phyloP scores from a whole-genome alignment of 2,797 vertebrate genomes.

The Pogonophryne albipinna region DNA sequence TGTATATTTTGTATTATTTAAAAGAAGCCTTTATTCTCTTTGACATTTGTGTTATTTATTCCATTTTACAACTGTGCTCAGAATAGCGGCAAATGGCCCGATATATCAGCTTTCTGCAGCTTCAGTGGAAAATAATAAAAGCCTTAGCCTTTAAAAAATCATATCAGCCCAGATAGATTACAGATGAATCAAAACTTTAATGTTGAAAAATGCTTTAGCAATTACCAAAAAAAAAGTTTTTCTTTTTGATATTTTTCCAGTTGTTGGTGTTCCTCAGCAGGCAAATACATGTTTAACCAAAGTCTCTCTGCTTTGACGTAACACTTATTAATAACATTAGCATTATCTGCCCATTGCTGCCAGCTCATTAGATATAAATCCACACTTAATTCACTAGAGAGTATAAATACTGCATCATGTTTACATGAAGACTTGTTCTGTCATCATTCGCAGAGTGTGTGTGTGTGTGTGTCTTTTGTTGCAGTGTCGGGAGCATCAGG shows the following conservation, averaged over 20 bases:
- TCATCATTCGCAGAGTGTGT: conserved; percentile 33
- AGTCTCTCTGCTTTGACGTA: background rate
- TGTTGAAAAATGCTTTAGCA: background rate
- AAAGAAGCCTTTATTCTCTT: background rate
- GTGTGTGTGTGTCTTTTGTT: conserved; percentile 59
- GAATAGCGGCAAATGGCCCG: background rate
- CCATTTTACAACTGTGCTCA: background rate
- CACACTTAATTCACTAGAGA: background rate
- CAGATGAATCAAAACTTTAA: background rate
- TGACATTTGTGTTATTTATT: background rate
- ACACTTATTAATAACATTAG: background rate
- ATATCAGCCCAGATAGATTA: background rate
- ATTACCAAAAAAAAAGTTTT: background rate
- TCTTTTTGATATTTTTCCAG: background rate
- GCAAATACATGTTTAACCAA: too few species aligned
- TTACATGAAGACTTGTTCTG: conserved; percentile 41
- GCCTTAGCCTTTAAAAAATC: background rate
- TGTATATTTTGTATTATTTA: background rate
- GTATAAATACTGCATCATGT: conserved; percentile 8
- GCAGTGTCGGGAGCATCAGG: conserved; percentile 57
- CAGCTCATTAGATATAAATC: conserved; percentile 11
- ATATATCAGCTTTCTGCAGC: background rate
- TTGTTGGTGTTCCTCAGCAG: background rate
- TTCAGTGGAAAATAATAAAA: background rate
- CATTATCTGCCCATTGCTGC: background rate